Conservation (phyloP, 1,140 invertebrate species). For the Ceratosolen solmsi region DNA sequence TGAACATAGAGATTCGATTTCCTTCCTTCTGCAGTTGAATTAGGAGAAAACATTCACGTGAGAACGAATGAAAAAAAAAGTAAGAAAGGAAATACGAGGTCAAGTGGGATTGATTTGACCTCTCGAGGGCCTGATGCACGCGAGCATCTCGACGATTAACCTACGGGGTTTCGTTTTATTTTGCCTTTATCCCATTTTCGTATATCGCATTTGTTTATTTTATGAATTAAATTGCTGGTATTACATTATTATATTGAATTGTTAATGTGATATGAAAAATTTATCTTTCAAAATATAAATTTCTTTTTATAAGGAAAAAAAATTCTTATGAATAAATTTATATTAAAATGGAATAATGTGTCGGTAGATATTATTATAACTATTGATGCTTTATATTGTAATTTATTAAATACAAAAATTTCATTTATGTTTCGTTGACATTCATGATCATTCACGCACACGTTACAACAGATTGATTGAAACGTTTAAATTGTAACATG, state of each 20-base stretch:
- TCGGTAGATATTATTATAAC: too few relatives aligned
- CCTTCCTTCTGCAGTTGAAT: constrained; percentile 55
- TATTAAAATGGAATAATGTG: too few relatives aligned
- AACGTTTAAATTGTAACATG: too few relatives aligned
- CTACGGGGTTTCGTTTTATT: neutral
- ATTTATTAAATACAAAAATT: too few relatives aligned
- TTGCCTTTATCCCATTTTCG: neutral
- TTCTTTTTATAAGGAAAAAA: too few relatives aligned
- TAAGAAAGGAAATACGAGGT: constrained; percentile 62
- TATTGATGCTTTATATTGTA: too few relatives aligned
- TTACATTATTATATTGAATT: neutral
- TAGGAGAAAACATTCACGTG: constrained; percentile 59
- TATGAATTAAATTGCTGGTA: neutral
- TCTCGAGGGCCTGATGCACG: constrained; percentile 63
- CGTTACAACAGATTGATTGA: too few relatives aligned
- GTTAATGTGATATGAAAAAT: neutral
- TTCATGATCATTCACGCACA: too few relatives aligned
- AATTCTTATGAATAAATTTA: too few relatives aligned
- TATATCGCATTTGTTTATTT: neutral
- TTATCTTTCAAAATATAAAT: neutral
- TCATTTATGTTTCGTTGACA: too few relatives aligned
- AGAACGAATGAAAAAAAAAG: constrained; percentile 54
- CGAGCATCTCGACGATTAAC: constrained; percentile 57
- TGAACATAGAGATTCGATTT: too few relatives aligned
- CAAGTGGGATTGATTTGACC: constrained; percentile 65